Conservation (phyloP, 2,888 invertebrate species). For the Dysmachus trigonus region DNA sequence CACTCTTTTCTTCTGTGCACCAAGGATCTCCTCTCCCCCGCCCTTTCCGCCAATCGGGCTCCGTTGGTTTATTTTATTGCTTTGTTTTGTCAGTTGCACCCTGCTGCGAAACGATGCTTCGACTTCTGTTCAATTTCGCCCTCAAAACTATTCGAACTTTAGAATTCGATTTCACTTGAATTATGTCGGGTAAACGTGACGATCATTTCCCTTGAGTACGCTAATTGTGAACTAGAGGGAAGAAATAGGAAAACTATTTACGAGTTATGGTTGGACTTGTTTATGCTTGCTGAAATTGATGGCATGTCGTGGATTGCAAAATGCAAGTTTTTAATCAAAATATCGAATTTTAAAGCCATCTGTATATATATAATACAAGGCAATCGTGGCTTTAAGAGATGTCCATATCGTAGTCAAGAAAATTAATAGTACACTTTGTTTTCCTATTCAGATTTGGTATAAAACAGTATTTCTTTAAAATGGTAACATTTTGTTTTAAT, state of each 20-base stretch:
- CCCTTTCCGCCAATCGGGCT: neutral
- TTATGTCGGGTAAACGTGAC: neutral
- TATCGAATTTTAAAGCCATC: neutral
- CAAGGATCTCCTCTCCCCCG: neutral
- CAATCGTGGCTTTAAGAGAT: neutral
- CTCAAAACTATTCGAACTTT: neutral
- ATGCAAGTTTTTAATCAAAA: neutral
- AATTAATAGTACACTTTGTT: neutral
- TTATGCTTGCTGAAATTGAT: neutral
- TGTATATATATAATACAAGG: neutral
- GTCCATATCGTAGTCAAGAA: neutral
- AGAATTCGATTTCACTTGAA: constrained; percentile 12
- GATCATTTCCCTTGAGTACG: neutral
- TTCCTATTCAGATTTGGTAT: neutral
- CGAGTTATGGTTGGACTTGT: neutral
- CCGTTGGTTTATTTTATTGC: constrained; percentile 14
- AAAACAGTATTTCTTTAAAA: no score
- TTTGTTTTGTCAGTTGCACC: constrained; percentile 22
- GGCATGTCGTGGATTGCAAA: neutral
- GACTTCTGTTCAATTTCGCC: neutral
- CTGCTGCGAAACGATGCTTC: neutral
- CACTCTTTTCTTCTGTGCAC: neutral
- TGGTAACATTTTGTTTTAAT: no score
- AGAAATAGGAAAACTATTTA: neutral
- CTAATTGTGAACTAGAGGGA: neutral